phyloP scores from a whole-genome alignment of 2,888 invertebrate species.

The Megaustenia siamemsis region DNA sequence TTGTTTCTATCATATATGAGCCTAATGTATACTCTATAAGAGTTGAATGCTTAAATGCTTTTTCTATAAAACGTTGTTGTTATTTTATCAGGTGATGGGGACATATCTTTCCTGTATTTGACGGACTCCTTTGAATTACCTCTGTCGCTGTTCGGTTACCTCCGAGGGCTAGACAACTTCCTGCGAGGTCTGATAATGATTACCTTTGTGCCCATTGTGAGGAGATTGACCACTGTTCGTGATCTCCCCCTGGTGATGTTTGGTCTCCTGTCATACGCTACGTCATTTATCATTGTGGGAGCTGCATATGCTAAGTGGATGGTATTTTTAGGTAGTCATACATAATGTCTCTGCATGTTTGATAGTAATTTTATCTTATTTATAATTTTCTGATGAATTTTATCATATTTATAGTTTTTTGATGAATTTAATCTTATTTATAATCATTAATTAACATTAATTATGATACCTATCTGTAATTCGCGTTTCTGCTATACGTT shows the following conservation, averaged over 20 bases:
- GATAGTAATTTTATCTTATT: too few relatives aligned
- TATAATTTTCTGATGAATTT: too few relatives aligned
- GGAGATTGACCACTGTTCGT: slow-evolving; percentile 59
- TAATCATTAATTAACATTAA: too few relatives aligned
- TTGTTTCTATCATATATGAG: too few relatives aligned
- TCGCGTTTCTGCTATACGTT: too few relatives aligned
- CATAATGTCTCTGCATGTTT: neutral
- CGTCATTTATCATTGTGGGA: slow-evolving; percentile 76
- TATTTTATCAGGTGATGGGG: slow-evolving; percentile 86
- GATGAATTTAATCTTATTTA: too few relatives aligned
- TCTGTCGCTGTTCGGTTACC: slow-evolving; percentile 86
- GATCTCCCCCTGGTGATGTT: slow-evolving; percentile 78
- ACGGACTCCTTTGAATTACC: slow-evolving; percentile 87
- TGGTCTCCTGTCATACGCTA: slow-evolving; percentile 79
- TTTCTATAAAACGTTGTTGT: neutral
- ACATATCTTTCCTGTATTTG: slow-evolving; percentile 88
- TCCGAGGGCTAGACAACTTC: slow-evolving; percentile 82
- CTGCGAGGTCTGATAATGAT: slow-evolving; percentile 81
- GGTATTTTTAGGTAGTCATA: slow-evolving; percentile 78
- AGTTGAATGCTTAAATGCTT: too few relatives aligned
- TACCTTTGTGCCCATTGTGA: slow-evolving; percentile 74
- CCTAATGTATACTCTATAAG: neutral
- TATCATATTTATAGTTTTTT: too few relatives aligned
- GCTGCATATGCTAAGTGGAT: slow-evolving; percentile 73
- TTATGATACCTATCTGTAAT: too few relatives aligned